Evolutionary conservation across 2,113 vertebrate genomes (phyloP).

Genomic region (Centrocercus urophasianus): DNA sequence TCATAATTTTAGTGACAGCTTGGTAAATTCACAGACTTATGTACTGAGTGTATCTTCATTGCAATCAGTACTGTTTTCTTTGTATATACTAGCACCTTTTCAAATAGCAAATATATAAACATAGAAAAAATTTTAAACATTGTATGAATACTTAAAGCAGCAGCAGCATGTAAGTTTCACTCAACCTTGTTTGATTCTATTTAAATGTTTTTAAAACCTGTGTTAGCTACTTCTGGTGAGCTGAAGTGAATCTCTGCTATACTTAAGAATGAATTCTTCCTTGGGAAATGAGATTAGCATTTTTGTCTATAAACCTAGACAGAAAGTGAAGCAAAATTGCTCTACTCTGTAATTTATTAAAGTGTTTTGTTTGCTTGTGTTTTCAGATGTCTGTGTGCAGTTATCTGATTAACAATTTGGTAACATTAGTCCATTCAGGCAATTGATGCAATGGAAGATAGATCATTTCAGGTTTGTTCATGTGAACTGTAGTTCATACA

Average conservation of each 20-base stretch:
- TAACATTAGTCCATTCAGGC: background rate
- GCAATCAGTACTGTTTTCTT: background rate
- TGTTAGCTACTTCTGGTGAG: background rate
- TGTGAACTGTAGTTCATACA: background rate
- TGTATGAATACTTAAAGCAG: slow-evolving; percentile 17
- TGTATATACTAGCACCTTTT: background rate
- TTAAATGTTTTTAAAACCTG: background rate
- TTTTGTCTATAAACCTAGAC: background rate
- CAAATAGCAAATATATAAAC: background rate
- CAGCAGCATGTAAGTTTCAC: background rate
- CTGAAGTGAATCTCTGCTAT: background rate
- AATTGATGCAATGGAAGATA: background rate
- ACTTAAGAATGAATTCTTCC: background rate
- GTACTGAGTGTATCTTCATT: background rate
- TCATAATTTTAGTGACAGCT: background rate
- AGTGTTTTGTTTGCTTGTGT: background rate
- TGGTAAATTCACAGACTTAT: background rate
- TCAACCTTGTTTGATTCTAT: background rate
- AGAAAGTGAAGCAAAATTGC: background rate
- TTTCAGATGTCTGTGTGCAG: background rate
- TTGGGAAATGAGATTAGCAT: background rate
- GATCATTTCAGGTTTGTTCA: background rate
- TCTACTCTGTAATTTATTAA: background rate
- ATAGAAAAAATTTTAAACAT: background rate
- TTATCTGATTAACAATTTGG: background rate